Evolutionary conservation across 2,797 vertebrate genomes (phyloP).

Genomic region (Crenichthys baileyi): DNA sequence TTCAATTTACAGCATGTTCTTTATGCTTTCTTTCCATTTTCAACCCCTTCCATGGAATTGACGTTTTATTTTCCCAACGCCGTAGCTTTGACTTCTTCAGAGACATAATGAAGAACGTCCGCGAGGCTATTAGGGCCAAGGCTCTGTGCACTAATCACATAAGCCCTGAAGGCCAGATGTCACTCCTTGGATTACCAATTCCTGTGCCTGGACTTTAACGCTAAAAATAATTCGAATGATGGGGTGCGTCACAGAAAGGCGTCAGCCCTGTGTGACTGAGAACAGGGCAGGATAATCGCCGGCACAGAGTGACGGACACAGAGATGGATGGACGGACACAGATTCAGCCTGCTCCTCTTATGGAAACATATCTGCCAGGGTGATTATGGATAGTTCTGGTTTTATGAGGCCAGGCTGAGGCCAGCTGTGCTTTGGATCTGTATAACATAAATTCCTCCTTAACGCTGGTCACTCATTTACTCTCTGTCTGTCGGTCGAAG

Average conservation of each 20-base stretch:
- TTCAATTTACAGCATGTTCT: conserved; percentile 27
- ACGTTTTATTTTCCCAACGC: background rate
- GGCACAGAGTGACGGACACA: conserved; percentile 47
- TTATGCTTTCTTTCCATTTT: conserved; percentile 2
- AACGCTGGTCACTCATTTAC: conserved; percentile 57
- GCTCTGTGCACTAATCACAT: conserved; percentile 81
- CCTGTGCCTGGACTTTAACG: conserved; percentile 76
- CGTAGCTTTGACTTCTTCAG: conserved; percentile 35
- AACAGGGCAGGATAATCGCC: conserved; percentile 67
- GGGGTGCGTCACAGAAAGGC: conserved; percentile 65
- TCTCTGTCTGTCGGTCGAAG: conserved; percentile 52
- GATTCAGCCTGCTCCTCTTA: conserved; percentile 47
- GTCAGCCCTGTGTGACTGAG: conserved; percentile 64
- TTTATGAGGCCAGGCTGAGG: conserved; percentile 45
- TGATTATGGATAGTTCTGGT: conserved; percentile 55
- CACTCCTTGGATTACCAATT: conserved; percentile 84
- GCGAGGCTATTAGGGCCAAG: conserved; percentile 79
- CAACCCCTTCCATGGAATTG: background rate
- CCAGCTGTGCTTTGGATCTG: conserved; percentile 58
- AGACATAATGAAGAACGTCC: conserved; percentile 77
- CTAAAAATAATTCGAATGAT: conserved; percentile 86
- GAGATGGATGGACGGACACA: conserved; percentile 58
- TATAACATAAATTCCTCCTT: conserved; percentile 50
- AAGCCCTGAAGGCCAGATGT: conserved; percentile 83
- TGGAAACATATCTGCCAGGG: conserved; percentile 63